phyloP scores from a whole-genome alignment of 1,140 invertebrate species.

The Drosophila insularis region DNA sequence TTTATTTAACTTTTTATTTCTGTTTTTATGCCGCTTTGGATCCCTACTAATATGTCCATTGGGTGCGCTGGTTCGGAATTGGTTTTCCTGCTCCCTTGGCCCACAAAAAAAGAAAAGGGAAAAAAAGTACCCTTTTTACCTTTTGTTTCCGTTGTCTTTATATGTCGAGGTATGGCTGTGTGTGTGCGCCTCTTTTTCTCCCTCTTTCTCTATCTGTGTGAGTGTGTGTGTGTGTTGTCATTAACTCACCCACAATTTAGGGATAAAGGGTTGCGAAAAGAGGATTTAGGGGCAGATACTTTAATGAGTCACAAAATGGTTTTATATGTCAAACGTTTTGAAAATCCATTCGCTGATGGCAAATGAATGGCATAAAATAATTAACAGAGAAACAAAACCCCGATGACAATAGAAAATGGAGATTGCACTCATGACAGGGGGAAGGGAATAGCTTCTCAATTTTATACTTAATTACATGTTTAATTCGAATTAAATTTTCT shows the following conservation, averaged over 20 bases:
- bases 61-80: conserved; percentile 52
- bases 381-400: conserved; percentile 5
- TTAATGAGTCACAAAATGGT: conserved; percentile 75
- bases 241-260: conserved; percentile 53
- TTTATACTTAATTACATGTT: conserved; percentile 73
- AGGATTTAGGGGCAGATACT: conserved; percentile 21
- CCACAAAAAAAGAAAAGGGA: neutral
- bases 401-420: conserved; percentile 21
- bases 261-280: neutral
- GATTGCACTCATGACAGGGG: conserved; percentile 35
- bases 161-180: neutral
- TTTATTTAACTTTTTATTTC: conserved; percentile 76
- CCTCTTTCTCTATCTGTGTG: neutral
- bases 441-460: conserved; percentile 21
- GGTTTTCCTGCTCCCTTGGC: conserved; percentile 28
- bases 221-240: conserved; percentile 27
- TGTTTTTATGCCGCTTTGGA: conserved; percentile 49
- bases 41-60: conserved; percentile 59
- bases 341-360: conserved; percentile 54
- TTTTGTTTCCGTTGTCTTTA: neutral
- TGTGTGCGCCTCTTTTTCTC: neutral
- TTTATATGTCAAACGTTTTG: conserved; percentile 78
- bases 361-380: conserved; percentile 29
- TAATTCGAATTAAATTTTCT: conserved; percentile 36
- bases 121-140: conserved; percentile 16